phyloP scores from a whole-genome alignment of 2,113 vertebrate genomes.

The Neodon shergylaensis region DNA sequence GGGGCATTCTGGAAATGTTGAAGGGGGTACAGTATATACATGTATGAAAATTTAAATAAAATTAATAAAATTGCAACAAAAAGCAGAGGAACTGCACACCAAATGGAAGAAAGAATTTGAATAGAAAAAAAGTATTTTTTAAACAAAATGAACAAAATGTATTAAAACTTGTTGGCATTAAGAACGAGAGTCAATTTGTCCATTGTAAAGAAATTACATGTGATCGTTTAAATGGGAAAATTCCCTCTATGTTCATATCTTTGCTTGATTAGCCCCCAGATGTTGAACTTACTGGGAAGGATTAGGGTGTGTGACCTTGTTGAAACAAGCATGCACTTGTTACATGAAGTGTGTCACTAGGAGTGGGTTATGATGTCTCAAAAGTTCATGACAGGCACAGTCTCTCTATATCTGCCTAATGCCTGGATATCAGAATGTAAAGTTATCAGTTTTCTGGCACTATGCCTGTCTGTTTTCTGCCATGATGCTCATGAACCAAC shows the following conservation, averaged over 20 bases:
- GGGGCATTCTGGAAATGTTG: neutral
- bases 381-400: too few species aligned
- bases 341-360: neutral
- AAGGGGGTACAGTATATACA: neutral
- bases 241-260: neutral
- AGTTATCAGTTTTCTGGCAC: neutral
- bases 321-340: neutral
- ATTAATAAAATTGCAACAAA: neutral
- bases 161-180: neutral
- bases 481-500: neutral
- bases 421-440: neutral
- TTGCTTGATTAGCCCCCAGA: neutral
- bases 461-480: accelerated
- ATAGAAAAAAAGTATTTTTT: neutral
- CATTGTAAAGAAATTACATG: neutral
- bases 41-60: neutral
- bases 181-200: neutral
- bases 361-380: neutral
- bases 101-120: neutral
- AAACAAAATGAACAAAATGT: neutral
- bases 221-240: neutral
- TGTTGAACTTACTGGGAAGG: neutral
- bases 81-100: neutral
- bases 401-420: neutral
- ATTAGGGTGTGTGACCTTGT: neutral